phyloP scores from a whole-genome alignment of 2,797 vertebrate species.

The Myioborus melanocephalus region DNA sequence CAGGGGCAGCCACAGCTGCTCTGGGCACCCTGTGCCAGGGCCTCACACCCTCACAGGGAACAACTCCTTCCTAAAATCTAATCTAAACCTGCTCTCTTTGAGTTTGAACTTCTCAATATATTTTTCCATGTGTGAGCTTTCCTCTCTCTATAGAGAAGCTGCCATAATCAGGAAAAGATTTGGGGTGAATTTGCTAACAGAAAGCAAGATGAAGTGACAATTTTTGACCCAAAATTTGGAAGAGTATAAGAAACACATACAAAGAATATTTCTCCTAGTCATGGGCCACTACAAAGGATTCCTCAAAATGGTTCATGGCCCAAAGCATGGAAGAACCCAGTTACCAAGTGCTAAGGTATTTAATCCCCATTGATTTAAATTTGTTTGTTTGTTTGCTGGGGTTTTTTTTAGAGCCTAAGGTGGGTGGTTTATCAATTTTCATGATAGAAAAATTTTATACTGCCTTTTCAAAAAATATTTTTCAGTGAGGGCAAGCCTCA shows the following conservation, averaged over 20 bases:
- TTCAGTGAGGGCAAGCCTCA: neutral
- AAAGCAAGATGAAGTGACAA: neutral
- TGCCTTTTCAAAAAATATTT: neutral
- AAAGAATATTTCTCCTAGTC: neutral
- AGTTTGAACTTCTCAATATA: neutral
- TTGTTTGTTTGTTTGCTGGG: neutral
- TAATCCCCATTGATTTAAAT: neutral
- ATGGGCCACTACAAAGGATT: neutral
- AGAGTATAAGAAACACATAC: neutral
- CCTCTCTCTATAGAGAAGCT: neutral
- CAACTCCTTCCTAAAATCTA: rapidly evolving
- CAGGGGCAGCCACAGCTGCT: neutral
- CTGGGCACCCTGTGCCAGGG: neutral
- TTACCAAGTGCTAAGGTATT: neutral
- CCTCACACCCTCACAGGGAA: rapidly evolving
- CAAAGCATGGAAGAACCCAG: neutral
- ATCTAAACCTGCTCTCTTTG: neutral
- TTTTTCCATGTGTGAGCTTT: neutral
- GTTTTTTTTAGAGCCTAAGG: neutral
- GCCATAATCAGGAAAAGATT: neutral
- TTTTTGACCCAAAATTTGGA: neutral
- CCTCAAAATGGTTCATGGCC: neutral
- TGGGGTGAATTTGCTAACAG: neutral
- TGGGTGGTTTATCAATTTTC: neutral
- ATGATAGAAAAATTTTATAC: neutral